Percentiles rank a stretch among this genome's conserved stretches.
These are phyloP conservation scores for Lampris megalopsis DNA, from an alignment of 2,113 vertebrate species.

Conservation along the genomic window DNA sequence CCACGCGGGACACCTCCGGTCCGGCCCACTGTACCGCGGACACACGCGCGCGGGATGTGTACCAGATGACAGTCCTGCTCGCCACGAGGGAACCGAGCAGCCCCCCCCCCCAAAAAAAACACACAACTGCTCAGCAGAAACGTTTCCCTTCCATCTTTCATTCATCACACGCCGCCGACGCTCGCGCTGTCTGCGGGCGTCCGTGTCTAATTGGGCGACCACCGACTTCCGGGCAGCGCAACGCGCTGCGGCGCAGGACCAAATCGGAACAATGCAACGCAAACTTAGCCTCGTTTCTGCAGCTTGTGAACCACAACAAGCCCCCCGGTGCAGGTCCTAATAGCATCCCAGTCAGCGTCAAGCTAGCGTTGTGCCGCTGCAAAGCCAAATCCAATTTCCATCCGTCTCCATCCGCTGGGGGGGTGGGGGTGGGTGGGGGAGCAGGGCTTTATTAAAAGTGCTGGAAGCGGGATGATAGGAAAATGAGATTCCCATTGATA, in stretches of 20 bases:
- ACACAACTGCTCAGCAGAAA: slow-evolving; percentile 68
- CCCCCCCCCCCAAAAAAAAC: slow-evolving; percentile 9
- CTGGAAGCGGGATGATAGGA: slow-evolving; percentile 20
- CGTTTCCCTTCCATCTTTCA: slow-evolving; percentile 60
- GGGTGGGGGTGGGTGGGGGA: slow-evolving; percentile 1
- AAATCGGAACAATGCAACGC: slow-evolving; percentile 29
- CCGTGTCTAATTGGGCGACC: slow-evolving; percentile 64
- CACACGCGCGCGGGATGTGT: slow-evolving; percentile 17
- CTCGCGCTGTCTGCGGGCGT: slow-evolving; percentile 48
- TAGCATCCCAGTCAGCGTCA: slow-evolving; percentile 14
- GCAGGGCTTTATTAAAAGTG: slow-evolving; percentile 52
- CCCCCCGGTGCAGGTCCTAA: too few species aligned
- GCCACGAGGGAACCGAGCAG: slow-evolving; percentile 12
- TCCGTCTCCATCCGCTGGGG: slow-evolving; percentile 21
- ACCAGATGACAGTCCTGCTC: slow-evolving; percentile 37
- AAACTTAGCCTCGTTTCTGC: slow-evolving; percentile 32
- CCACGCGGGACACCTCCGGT: not conserved
- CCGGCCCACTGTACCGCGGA: not conserved
- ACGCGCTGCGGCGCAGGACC: slow-evolving; percentile 28
- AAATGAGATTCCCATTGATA: slow-evolving; percentile 62
- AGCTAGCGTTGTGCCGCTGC: slow-evolving; percentile 27
- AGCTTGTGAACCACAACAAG: slow-evolving; percentile 32
- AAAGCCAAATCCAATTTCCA: slow-evolving; percentile 47
- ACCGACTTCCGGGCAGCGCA: slow-evolving; percentile 38
- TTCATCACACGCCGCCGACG: slow-evolving; percentile 33